phyloP scores from a whole-genome alignment of 2,797 vertebrate genomes.

The Cheirogaleus major region DNA sequence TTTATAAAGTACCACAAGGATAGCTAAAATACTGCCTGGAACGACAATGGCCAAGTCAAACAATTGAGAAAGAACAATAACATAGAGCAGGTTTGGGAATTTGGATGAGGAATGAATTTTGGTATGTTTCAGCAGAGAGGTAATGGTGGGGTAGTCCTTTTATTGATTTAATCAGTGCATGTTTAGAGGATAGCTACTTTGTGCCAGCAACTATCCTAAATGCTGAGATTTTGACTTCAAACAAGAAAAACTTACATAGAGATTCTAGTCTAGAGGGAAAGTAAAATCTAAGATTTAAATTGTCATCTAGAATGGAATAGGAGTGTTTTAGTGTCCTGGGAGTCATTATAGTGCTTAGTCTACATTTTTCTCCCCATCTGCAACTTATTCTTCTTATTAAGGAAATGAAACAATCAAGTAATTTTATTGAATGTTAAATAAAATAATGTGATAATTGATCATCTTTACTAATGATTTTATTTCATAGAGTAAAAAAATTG shows the following conservation, averaged over 20 bases:
- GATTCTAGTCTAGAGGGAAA: neutral
- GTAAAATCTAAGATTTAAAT: neutral
- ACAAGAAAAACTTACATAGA: neutral
- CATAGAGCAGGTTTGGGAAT: neutral
- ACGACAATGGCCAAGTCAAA: neutral
- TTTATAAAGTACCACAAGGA: neutral
- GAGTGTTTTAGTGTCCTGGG: neutral
- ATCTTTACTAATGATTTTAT: neutral
- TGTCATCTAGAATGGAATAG: neutral
- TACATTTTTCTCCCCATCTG: neutral
- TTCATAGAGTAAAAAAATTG: neutral
- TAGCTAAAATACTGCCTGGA: neutral
- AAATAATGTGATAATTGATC: neutral
- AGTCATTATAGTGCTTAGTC: rapidly evolving
- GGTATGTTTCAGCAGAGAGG: neutral
- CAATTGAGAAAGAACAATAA: neutral
- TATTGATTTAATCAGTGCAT: neutral
- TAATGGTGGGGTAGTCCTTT: neutral
- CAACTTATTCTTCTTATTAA: neutral
- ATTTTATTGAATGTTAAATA: neutral
- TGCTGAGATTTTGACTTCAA: neutral
- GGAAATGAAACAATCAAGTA: neutral
- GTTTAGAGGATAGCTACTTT: neutral
- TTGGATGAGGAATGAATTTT: neutral
- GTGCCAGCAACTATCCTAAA: neutral